A percentile compares a stretch with the other conserved stretches of the same genome.
Evolutionary conservation across 2,113 vertebrate genomes (phyloP).

Genomic region (Phoenicopterus ruber): DNA sequence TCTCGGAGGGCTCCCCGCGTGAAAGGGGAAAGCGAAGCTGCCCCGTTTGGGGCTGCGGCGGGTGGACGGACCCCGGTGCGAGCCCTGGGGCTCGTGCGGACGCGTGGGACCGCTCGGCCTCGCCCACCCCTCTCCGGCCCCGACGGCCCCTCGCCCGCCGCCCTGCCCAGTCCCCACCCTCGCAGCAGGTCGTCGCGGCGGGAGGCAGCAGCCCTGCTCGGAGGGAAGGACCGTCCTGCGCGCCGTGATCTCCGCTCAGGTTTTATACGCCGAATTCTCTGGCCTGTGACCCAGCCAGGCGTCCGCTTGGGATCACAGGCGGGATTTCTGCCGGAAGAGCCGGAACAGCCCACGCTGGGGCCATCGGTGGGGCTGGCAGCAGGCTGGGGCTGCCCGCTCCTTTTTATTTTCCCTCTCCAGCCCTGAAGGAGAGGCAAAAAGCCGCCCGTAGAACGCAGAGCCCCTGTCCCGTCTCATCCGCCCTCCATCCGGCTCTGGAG

Average conservation of each 20-base stretch:
- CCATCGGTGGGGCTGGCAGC: background rate
- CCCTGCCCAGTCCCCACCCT: background rate
- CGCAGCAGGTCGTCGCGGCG: accelerated
- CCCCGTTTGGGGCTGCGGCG: background rate
- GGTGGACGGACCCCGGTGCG: background rate
- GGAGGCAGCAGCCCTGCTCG: background rate
- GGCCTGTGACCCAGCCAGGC: background rate
- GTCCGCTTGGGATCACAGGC: too few relatives aligned
- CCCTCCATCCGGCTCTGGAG: background rate
- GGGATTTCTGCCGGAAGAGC: background rate
- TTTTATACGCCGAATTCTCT: background rate
- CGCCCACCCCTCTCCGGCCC: background rate
- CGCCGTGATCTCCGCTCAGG: accelerated
- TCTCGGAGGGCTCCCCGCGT: background rate
- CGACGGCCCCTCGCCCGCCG: accelerated
- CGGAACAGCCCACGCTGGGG: accelerated
- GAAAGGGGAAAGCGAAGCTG: accelerated
- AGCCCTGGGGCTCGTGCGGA: background rate
- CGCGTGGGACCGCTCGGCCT: accelerated
- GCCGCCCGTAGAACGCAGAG: accelerated
- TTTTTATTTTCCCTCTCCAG: background rate
- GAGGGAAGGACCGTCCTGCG: background rate
- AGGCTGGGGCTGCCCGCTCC: background rate
- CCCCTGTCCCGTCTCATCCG: background rate
- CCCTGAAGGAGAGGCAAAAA: background rate